phyloP scores from a whole-genome alignment of 2,797 vertebrate species.

The Falco biarmicus region DNA sequence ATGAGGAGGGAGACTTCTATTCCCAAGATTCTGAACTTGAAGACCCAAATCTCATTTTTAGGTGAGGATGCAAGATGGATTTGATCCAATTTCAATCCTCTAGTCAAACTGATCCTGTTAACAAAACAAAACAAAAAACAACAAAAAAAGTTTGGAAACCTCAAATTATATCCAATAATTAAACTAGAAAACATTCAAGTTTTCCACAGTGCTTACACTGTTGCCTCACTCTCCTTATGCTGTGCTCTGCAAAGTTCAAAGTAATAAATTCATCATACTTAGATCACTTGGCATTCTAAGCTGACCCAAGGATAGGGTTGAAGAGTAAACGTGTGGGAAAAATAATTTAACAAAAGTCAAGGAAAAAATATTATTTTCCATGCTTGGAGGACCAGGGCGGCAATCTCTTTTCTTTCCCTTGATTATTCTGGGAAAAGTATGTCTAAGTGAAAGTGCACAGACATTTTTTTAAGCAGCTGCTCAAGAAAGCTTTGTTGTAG shows the following conservation, averaged over 20 bases:
- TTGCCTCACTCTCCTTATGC: neutral
- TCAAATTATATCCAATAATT: neutral
- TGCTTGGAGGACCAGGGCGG: neutral
- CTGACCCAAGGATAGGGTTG: neutral
- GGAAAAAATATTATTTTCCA: neutral
- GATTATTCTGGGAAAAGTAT: neutral
- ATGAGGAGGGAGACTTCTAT: neutral
- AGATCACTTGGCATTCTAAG: neutral
- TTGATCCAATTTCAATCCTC: neutral
- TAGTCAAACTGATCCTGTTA: neutral
- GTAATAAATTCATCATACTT: constrained; percentile 21
- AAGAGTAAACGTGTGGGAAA: neutral
- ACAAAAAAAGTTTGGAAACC: neutral
- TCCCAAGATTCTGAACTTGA: neutral
- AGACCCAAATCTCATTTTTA: constrained; percentile 5
- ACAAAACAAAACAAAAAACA: neutral
- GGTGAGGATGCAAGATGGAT: neutral
- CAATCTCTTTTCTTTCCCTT: neutral
- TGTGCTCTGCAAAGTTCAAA: neutral
- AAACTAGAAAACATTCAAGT: neutral
- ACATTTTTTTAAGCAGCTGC: neutral
- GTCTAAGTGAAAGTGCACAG: neutral
- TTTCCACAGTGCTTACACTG: neutral
- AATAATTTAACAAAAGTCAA: neutral
- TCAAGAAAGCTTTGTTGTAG: neutral